phyloP scores from a whole-genome alignment of 2,113 vertebrate genomes.

The Entomyzon cyanotis region DNA sequence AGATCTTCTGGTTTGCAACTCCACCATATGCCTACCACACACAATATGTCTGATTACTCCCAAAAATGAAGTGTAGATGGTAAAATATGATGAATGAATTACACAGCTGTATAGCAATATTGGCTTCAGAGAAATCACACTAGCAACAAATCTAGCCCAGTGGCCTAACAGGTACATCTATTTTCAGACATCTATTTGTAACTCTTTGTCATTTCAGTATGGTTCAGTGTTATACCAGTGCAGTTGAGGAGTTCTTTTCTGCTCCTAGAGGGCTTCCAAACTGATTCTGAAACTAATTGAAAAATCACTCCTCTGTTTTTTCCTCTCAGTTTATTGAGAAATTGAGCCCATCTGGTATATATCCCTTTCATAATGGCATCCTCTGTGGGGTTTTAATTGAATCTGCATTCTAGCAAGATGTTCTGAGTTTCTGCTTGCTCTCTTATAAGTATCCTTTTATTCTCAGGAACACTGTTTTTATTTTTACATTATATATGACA shows the following conservation, averaged over 20 bases:
- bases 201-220: slow-evolving; percentile 6
- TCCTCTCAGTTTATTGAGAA: slow-evolving; percentile 10
- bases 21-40: slow-evolving; percentile 23
- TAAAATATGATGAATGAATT: slow-evolving; percentile 24
- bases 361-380: neutral
- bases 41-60: slow-evolving; percentile 8
- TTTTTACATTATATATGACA: neutral
- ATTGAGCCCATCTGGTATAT: neutral
- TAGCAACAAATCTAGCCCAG: neutral
- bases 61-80: neutral
- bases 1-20: slow-evolving; percentile 9
- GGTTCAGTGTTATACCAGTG: neutral
- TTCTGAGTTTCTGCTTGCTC: neutral
- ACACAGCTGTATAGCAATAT: neutral
- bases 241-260: neutral
- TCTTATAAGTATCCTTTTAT: neutral
- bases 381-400: slow-evolving; percentile 1
- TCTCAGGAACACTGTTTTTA: neutral
- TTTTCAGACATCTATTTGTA: slow-evolving; percentile 9
- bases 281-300: slow-evolving; percentile 14
- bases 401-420: neutral
- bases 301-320: slow-evolving; percentile 27
- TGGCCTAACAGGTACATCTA: slow-evolving; percentile 1
- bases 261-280: neutral
- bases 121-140: neutral